Evolutionary conservation across 2,113 vertebrate genomes (phyloP).

Genomic region (Silurus asotus): DNA sequence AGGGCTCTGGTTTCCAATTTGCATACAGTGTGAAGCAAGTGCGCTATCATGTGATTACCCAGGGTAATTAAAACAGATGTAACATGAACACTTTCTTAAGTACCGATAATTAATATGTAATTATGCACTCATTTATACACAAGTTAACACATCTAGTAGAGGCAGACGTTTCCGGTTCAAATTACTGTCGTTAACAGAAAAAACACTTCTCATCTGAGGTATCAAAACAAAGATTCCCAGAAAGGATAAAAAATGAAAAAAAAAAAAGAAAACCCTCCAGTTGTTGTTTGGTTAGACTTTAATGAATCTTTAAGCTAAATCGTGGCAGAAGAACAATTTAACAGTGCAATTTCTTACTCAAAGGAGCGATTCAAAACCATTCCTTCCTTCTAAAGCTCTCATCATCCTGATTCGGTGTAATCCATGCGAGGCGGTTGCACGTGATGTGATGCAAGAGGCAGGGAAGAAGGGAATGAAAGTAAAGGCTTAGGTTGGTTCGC

Average conservation of each 20-base stretch:
- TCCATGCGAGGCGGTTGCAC: not conserved
- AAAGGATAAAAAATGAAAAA: conserved; percentile 50
- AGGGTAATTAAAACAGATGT: conserved; percentile 68
- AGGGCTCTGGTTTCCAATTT: conserved; percentile 48
- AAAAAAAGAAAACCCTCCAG: conserved; percentile 32
- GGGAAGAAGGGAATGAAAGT: not conserved
- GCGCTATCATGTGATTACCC: conserved; percentile 60
- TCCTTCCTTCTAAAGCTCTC: conserved; percentile 1
- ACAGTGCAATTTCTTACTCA: not conserved
- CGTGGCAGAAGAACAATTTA: conserved; percentile 12
- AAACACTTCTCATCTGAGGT: conserved; percentile 49
- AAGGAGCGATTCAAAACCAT: not conserved
- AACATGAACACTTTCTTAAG: conserved; percentile 66
- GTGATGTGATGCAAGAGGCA: conserved; percentile 8
- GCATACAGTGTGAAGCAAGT: conserved; percentile 59
- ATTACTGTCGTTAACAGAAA: conserved; percentile 58
- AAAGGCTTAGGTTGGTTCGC: not conserved
- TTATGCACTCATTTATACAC: conserved; percentile 66
- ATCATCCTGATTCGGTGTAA: conserved; percentile 9
- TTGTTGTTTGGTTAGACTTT: conserved; percentile 49
- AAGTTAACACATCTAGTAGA: conserved; percentile 64
- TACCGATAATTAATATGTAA: conserved; percentile 67
- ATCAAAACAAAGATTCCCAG: conserved; percentile 58
- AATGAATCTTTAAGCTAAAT: conserved; percentile 36
- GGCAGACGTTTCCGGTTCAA: conserved; percentile 57